These are phyloP conservation scores for Caenorhabditis remanei DNA, from an alignment of 1,140 invertebrate species.

Conservation along the genomic window DNA sequence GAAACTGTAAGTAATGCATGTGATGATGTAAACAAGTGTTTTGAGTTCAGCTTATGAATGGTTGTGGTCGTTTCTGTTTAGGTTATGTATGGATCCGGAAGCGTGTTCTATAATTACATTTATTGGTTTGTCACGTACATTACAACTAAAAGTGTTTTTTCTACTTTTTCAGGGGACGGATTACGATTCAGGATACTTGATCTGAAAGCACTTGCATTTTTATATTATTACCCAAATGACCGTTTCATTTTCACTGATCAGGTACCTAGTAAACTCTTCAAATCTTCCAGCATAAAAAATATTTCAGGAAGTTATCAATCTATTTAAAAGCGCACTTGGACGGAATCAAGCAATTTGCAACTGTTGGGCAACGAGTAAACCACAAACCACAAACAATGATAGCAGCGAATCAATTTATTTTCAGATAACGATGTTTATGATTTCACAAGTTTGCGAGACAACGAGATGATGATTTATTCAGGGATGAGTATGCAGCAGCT, in stretches of 20 bases:
- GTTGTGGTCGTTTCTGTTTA: constrained; percentile 34
- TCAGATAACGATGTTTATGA: constrained; percentile 41
- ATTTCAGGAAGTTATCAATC: constrained; percentile 13
- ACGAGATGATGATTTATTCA: constrained; percentile 36
- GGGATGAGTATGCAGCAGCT: constrained; percentile 32
- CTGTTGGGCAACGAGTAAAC: constrained; percentile 28
- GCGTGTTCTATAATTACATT: constrained; percentile 27
- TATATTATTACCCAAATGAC: constrained; percentile 39
- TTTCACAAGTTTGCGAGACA: constrained; percentile 28
- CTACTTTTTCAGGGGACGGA: not conserved
- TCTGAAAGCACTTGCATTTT: constrained; percentile 11
- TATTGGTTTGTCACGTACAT: not conserved
- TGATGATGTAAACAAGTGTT: not conserved
- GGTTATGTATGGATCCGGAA: constrained; percentile 8
- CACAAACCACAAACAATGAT: constrained; percentile 21
- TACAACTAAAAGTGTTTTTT: not conserved
- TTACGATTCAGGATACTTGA: constrained; percentile 22
- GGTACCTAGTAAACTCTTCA: not conserved
- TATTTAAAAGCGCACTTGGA: constrained; percentile 26
- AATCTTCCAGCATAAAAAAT: not conserved
- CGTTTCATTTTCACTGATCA: constrained; percentile 24
- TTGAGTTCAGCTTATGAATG: constrained; percentile 40
- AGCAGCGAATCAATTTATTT: not conserved
- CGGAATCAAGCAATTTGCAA: constrained; percentile 34
- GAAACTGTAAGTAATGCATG: constrained; percentile 13